Evolutionary conservation across 2,888 invertebrate genomes (phyloP).

Genomic region (Tyria jacobaeae): DNA sequence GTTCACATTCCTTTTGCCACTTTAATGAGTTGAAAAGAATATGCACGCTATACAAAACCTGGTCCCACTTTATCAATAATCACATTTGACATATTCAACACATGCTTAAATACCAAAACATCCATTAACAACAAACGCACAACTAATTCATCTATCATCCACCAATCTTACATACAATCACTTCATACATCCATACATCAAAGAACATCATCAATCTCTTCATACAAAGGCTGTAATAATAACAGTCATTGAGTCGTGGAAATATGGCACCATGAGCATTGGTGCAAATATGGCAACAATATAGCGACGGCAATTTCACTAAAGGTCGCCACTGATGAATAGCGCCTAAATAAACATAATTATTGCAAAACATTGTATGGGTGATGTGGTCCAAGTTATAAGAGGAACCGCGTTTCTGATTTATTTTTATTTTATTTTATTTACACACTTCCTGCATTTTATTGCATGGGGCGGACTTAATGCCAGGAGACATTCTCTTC

Average conservation of each 20-base stretch:
- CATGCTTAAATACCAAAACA: background rate
- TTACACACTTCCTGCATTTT: no score
- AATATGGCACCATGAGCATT: slow-evolving; percentile 10
- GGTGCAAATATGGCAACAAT: slow-evolving; percentile 21
- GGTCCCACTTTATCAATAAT: no score
- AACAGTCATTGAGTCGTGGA: slow-evolving; percentile 12
- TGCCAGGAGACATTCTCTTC: no score
- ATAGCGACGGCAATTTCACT: slow-evolving; percentile 56
- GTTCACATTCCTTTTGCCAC: no score
- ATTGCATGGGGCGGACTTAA: no score
- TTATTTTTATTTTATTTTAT: no score
- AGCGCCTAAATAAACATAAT: slow-evolving; percentile 65
- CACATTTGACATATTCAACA: background rate
- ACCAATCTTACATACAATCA: slow-evolving; percentile 5
- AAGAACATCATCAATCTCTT: slow-evolving; percentile 16
- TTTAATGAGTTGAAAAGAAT: no score
- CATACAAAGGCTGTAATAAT: slow-evolving; percentile 16
- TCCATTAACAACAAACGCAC: background rate
- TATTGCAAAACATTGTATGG: slow-evolving; percentile 58
- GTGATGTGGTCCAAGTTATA: background rate
- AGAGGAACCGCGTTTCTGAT: no score
- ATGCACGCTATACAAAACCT: no score
- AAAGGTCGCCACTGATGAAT: slow-evolving; percentile 61
- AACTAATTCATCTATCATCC: slow-evolving; percentile 9
- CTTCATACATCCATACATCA: slow-evolving; percentile 18